These are phyloP conservation scores for Prinia subflava DNA, from an alignment of 2,113 vertebrate genomes.

Conservation along the genomic window DNA sequence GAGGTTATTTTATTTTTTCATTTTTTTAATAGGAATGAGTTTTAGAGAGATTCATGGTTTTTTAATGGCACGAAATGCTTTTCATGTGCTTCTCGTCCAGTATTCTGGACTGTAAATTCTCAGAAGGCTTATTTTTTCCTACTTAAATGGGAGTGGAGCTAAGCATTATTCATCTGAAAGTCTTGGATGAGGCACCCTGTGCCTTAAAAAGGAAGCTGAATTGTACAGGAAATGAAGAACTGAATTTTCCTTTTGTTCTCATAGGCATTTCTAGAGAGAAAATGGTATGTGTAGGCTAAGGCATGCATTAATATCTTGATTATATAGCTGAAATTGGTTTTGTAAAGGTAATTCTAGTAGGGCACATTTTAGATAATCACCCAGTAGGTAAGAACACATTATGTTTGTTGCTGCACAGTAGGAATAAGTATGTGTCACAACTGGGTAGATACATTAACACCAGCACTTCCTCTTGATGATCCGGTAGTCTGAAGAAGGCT, in stretches of 20 bases:
- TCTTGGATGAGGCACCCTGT: background rate
- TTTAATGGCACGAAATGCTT: background rate
- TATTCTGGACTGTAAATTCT: background rate
- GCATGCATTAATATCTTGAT: background rate
- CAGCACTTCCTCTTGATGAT: background rate
- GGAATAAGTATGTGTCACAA: background rate
- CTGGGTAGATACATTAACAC: background rate
- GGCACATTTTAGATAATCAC: background rate
- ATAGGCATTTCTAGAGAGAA: background rate
- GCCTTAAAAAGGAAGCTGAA: conserved; percentile 1
- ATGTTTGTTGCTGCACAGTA: background rate
- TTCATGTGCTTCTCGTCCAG: background rate
- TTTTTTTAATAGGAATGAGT: background rate
- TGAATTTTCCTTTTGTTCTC: background rate
- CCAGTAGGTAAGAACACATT: background rate
- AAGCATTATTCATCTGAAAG: background rate
- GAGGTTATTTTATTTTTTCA: background rate
- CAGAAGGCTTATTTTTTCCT: background rate
- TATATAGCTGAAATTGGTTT: background rate
- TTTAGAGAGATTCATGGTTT: background rate
- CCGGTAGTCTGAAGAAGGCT: background rate
- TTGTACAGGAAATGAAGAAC: background rate
- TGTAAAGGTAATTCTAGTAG: background rate
- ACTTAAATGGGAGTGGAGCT: background rate
- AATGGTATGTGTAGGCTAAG: background rate